Evolutionary conservation across 1,140 invertebrate genomes (phyloP), one percentile per base, ranked within the genome.

Genomic region (Nomia melanderi): DNA sequence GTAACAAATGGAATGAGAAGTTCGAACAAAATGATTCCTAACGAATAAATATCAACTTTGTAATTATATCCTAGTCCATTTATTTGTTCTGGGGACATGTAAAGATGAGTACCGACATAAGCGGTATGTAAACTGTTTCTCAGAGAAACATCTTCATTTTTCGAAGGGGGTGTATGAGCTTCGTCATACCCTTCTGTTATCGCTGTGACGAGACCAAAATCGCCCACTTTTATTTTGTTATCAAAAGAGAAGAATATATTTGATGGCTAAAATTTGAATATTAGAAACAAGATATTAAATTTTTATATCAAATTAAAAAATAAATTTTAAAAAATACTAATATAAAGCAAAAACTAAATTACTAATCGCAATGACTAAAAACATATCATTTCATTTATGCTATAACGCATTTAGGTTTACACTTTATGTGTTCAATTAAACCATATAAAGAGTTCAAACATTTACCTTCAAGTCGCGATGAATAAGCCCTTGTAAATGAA

Each of bases 1-100:
- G 98, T 99, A 6, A 91, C 91, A 91, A 99, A 99, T 36, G 97
- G 96, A 72, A 96, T 95, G 25, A 98, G 93, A 54, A 99, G 91
- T 92, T 99, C 98, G 90, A 98, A 98, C 57, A 99, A 94, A 75
- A 99, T 98, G 59, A 99, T 93, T 1, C 98, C 98, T 71, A 99
- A 91, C 0, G 98, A 98, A 92, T 97, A 99, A 73, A 99, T 99
- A 89, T 99, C 98, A 41, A 99, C 98, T 93, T 99, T 99, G 87
- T 97, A 97, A 88, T 96, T 96, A 90, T 99, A 99, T 2, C 94
- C 92, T 74, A 95, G 93, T 1, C 96, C 95, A 14, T 93, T 91
- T 17, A 96, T 92, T 93, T 99, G 98, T 91, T 99, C 98, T 29
- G 98, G 98, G 73, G 98, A 98, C 98, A 99, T 99, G 89, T 99